phyloP scores from a whole-genome alignment of 2,797 vertebrate species.

The Macropus fuliginosus region DNA sequence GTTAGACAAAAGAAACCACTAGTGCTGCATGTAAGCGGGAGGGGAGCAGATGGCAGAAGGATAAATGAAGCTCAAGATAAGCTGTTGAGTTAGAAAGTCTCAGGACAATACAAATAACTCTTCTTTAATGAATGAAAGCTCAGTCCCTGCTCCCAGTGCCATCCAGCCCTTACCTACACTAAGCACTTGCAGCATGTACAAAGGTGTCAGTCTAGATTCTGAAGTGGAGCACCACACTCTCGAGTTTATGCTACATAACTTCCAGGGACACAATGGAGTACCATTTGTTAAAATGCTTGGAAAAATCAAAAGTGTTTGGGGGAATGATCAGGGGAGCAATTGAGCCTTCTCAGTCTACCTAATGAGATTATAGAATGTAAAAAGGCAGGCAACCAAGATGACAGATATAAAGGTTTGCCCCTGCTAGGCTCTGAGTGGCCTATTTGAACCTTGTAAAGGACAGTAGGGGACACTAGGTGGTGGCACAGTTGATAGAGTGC shows the following conservation, averaged over 20 bases:
- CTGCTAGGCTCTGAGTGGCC: background rate
- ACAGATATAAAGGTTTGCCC: background rate
- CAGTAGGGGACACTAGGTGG: background rate
- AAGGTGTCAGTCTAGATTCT: background rate
- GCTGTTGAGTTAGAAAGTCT: constrained; percentile 72
- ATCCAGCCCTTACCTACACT: background rate
- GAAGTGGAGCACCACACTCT: background rate
- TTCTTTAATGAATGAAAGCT: background rate
- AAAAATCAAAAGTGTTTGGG: background rate
- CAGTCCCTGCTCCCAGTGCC: background rate
- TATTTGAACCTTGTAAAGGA: background rate
- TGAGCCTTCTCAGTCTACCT: background rate
- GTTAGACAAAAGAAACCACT: constrained; percentile 76
- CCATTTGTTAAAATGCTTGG: background rate
- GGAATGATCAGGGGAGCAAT: background rate
- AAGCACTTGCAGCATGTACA: background rate
- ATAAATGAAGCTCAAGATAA: constrained; percentile 67
- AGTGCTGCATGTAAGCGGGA: constrained; percentile 67
- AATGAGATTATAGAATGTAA: background rate
- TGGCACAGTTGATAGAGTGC: background rate
- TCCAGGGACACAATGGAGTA: background rate
- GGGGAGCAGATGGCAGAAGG: constrained; percentile 77
- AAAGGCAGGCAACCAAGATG: background rate
- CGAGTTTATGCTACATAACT: background rate
- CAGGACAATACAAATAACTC: constrained; percentile 68